A percentile compares a stretch with the other conserved stretches of the same genome.
These are phyloP conservation scores for Circaetus cinerascens DNA, from an alignment of 2,113 vertebrate species.

Conservation along the genomic window DNA sequence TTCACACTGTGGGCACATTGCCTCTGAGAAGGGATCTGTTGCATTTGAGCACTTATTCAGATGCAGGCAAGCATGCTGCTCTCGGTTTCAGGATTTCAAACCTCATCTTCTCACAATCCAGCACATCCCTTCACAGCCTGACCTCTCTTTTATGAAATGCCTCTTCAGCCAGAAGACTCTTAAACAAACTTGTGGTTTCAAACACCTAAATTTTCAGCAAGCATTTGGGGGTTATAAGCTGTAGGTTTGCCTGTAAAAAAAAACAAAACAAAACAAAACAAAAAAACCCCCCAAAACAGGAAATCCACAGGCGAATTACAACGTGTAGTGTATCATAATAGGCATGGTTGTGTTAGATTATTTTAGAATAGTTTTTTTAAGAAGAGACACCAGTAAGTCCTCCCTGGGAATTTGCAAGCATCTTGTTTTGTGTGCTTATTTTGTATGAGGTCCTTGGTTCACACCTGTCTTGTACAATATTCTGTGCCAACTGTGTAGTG, in stretches of 20 bases:
- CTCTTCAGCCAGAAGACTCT: not conserved
- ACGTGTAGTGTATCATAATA: not conserved
- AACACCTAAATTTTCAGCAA: not conserved
- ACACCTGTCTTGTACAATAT: not conserved
- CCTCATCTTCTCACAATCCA: not conserved
- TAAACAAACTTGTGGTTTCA: not conserved
- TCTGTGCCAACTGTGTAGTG: not conserved
- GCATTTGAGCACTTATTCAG: not conserved
- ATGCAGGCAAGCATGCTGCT: not conserved
- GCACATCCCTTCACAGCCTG: not conserved
- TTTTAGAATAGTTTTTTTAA: not conserved
- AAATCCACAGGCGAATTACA: not conserved
- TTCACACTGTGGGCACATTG: not conserved
- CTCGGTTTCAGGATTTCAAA: not conserved
- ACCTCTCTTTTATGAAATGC: not conserved
- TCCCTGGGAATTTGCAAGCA: not conserved
- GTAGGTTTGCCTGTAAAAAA: not conserved
- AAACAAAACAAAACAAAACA: no score
- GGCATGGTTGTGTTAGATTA: not conserved
- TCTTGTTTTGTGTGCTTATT: not conserved
- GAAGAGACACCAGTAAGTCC: not conserved
- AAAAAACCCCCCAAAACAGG: not conserved
- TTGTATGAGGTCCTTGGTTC: not conserved
- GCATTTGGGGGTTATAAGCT: not conserved
- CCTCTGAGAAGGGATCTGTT: not conserved